Evolutionary conservation across 2,797 vertebrate genomes (phyloP).

Genomic region (Myotis pilosus): DNA sequence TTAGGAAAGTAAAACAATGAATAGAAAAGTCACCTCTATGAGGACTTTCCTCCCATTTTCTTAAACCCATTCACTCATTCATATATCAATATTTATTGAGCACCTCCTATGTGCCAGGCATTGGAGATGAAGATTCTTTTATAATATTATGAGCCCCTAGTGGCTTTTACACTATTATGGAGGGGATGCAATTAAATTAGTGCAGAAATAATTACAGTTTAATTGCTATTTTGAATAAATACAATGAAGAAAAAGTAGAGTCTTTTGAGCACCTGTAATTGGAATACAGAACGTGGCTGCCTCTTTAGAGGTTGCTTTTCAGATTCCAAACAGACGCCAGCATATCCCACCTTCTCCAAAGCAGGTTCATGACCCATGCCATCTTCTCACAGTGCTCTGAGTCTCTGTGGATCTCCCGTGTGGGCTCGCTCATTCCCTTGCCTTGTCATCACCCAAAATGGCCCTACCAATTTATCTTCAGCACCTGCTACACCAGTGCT

Average conservation of each 20-base stretch:
- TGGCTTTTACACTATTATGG: background rate
- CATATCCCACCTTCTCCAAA: background rate
- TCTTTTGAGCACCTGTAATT: background rate
- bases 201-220: background rate
- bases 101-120: background rate
- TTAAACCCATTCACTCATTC: background rate
- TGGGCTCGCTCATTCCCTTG: background rate
- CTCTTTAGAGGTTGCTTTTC: background rate
- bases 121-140: background rate
- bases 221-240: background rate
- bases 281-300: background rate
- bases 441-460: background rate
- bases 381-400: background rate
- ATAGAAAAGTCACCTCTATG: background rate
- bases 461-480: background rate
- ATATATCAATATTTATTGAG: background rate
- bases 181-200: background rate
- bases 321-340: background rate
- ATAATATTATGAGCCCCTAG: background rate
- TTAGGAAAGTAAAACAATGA: background rate
- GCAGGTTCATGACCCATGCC: background rate
- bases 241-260: background rate
- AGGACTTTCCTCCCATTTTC: background rate
- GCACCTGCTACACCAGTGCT: background rate
- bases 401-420: background rate